phyloP scores from a whole-genome alignment of 2,113 vertebrate genomes.

The Agelaius phoeniceus region DNA sequence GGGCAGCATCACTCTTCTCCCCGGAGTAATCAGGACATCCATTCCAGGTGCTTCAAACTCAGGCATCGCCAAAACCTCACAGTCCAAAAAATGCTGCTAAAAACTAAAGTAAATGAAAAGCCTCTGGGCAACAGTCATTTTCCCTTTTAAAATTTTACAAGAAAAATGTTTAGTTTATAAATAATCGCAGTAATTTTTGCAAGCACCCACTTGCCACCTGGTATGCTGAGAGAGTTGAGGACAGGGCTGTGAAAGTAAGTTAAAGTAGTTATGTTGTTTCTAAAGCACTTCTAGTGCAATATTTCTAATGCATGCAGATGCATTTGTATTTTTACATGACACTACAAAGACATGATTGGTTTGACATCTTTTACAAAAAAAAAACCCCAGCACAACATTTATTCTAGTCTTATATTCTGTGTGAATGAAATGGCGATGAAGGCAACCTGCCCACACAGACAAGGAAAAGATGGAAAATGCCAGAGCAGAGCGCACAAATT shows the following conservation, averaged over 20 bases:
- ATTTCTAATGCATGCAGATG: accelerated
- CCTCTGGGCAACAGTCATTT: not conserved
- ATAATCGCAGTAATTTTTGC: not conserved
- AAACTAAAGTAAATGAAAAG: not conserved
- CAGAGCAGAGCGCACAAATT: not conserved
- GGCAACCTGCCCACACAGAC: not conserved
- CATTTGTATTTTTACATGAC: accelerated
- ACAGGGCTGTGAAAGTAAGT: not conserved
- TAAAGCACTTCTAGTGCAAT: not conserved
- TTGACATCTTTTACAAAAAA: not conserved
- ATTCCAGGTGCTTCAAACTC: not conserved
- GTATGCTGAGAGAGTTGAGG: not conserved
- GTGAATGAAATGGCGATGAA: accelerated
- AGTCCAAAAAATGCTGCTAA: not conserved
- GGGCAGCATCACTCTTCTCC: not conserved
- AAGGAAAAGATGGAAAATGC: not conserved
- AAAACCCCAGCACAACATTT: not conserved
- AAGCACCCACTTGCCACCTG: not conserved
- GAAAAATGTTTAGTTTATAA: not conserved
- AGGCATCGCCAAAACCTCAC: not conserved
- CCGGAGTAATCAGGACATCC: accelerated
- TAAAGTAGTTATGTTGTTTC: not conserved
- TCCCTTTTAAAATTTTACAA: not conserved
- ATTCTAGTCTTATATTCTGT: not conserved
- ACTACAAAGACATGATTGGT: not conserved